Percentiles rank a stretch among this genome's conserved stretches.
Evolutionary conservation across 2,797 vertebrate genomes (phyloP).

Genomic region (Synaphobranchus kaupii): DNA sequence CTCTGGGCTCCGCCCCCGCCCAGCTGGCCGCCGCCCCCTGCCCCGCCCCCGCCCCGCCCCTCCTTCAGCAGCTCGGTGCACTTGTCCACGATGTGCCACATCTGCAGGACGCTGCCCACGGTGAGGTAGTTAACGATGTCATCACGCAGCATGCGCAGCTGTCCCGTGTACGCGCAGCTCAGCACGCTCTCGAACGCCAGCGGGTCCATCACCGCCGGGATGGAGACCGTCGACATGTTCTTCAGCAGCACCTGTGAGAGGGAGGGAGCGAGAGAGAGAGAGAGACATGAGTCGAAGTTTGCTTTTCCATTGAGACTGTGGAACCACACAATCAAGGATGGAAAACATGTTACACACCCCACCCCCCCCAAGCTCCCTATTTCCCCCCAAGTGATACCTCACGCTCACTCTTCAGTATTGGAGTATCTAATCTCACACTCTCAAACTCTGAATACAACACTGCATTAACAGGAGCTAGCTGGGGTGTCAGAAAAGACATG

Average conservation of each 20-base stretch:
- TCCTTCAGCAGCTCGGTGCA: conserved; percentile 91
- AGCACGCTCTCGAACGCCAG: conserved; percentile 89
- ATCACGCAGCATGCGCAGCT: conserved; percentile 82
- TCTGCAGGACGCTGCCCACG: conserved; percentile 93
- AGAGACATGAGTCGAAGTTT: too few species aligned
- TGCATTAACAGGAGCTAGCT: too few species aligned
- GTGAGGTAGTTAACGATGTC: conserved; percentile 93
- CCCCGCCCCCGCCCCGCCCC: conserved; percentile 54
- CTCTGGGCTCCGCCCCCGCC: conserved; percentile 33
- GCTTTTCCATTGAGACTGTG: too few species aligned
- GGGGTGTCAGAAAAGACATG: too few species aligned
- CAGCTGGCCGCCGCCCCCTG: conserved; percentile 15
- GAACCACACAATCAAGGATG: too few species aligned
- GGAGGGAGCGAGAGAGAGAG: background rate
- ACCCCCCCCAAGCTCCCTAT: too few species aligned
- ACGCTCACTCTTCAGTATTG: too few species aligned
- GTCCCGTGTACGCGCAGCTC: conserved; percentile 88
- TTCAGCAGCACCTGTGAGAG: conserved; percentile 82
- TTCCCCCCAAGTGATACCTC: too few species aligned
- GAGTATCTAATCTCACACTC: too few species aligned
- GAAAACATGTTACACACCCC: too few species aligned
- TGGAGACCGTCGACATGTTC: conserved; percentile 86
- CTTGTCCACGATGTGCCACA: conserved; percentile 98
- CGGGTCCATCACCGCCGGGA: conserved; percentile 89
- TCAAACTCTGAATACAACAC: too few species aligned